A percentile compares a stretch with the other conserved stretches of the same genome.
Conservation (phyloP, 2,797 vertebrate species). For the Acrossocheilus wenchowensis region DNA sequence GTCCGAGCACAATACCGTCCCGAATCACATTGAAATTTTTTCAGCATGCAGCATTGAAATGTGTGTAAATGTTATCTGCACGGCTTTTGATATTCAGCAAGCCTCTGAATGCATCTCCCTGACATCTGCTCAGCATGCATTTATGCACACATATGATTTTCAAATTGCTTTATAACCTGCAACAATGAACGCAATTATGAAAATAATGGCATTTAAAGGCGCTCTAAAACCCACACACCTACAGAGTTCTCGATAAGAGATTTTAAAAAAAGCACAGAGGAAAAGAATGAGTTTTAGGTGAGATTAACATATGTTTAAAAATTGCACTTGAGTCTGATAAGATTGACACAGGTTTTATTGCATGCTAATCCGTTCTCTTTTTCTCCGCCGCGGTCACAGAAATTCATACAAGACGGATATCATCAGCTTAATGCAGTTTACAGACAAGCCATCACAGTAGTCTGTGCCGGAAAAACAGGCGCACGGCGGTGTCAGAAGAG, state of each 20-base stretch:
- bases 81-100: conserved; percentile 52
- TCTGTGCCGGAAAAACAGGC: conserved; percentile 60
- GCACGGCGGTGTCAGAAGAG: conserved; percentile 49
- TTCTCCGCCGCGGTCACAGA: conserved; percentile 74
- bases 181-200: conserved; percentile 83
- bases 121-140: conserved; percentile 70
- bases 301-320: conserved; percentile 87
- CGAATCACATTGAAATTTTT: conserved; percentile 44
- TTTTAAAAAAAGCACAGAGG: conserved; percentile 70
- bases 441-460: conserved; percentile 67
- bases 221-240: conserved; percentile 74
- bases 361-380: conserved; percentile 67
- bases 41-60: conserved; percentile 39
- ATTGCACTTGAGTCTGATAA: conserved; percentile 80
- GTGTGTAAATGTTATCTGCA: conserved; percentile 53
- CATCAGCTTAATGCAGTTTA: conserved; percentile 73
- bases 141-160: conserved; percentile 78
- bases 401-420: conserved; percentile 76
- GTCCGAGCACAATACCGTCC: conserved; percentile 33
- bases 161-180: conserved; percentile 78
- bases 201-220: conserved; percentile 81
- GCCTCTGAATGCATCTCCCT: conserved; percentile 58
- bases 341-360: conserved; percentile 80
- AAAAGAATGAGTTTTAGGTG: conserved; percentile 75
- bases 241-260: conserved; percentile 79